Evolutionary conservation across 2,888 invertebrate genomes (phyloP), one percentile per base, ranked within the genome.

Genomic region (Melitaea athalia): DNA sequence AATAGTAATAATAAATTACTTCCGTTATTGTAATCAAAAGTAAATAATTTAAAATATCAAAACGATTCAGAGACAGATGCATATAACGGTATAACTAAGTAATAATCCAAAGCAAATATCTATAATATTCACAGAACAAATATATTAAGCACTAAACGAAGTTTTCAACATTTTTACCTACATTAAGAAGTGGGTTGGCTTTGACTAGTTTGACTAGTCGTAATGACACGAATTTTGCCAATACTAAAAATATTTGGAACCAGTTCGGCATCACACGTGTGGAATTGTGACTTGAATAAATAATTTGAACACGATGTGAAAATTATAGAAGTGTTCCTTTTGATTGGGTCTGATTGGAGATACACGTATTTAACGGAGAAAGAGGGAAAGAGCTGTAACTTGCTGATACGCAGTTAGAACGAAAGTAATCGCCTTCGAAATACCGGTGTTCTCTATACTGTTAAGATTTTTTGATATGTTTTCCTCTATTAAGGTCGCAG

Each of bases 191-290:
- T 91, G 74, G 89, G 91, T 82, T 86, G 85, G 76, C 3, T 24
- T 24, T 24, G 24, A 24, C 24, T 24, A 24, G 24, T 78, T 75
- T 84, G 87, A 90, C 90, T 79, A 80, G 88, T 87, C 85, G 79
- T 83, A 82, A 84, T 84, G 89, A 86, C 85, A 82, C 85, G 78
- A 87, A 85, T 89, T 89, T 89, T 83, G 88, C 88, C 85, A 88
- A 89, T 84, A 81, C 80, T 77, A 77, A 33, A 81, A 55, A 81
- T 83, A 81, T 85, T 81, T 76, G 71, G 75, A 87, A 89, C 89
- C 85, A 79, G 89, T 88, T 81, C 75, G 71, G 74, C 77, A 80
- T 82, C 85, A 86, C 90, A 90, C 88, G 87, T 88, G 87, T 81
- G 73, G 76, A 83, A 38, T 86, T 88, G 85, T 86, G 77, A 83